Base-by-base conservation (phyloP, 2,888 invertebrate genomes). In the Drosophila borborema region DNA sequence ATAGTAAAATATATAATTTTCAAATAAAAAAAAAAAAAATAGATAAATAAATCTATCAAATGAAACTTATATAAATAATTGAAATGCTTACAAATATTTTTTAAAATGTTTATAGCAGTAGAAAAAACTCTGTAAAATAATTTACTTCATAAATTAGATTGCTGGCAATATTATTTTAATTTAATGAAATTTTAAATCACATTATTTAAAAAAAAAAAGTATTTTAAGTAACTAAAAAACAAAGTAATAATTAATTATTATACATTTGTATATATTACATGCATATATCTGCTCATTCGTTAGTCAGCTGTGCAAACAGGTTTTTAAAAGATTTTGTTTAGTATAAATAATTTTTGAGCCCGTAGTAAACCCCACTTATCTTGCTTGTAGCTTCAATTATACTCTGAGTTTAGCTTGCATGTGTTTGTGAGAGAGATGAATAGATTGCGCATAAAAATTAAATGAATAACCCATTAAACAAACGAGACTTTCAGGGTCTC, bases 381-480 rank as follows among this genome's bases (percentile, higher is more conserved):
- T 55, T 72, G 67, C 72, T 77, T 67, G 63, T 67, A 64, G 64
- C 64, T 64, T 62, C 65, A 60, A 71, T 59, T 60, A 63, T 55
- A 49, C 59, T 72, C 65, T 58, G 63, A 63, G 71, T 73, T 72
- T 70, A 74, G 69, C 80, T 72, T 67, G 71, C 72, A 82, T 77
- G 78, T 80, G 78, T 77, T 74, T 85, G 86, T 81, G 90, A 91
- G 90, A 90, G 90, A 90, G 90, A 90, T 91, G 84, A 91, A 90
- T 90, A 87, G 90, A 90, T 90, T 91, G 91, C 91, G 89, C 78
- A 86, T 86, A 82, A 89, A 91, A 91, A 91, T 90, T 91, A 77
- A 91, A 87, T 80, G 79, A 62, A 49, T 45, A n/a, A 61, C 58
- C 56, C 38, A 55, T 7, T 38, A 7, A 51, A 38, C 45, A 0